A percentile compares a stretch with the other conserved stretches of the same genome.
These are phyloP conservation scores for Pseudopipra pipra DNA, from an alignment of 2,113 vertebrate species.

Conservation along the genomic window DNA sequence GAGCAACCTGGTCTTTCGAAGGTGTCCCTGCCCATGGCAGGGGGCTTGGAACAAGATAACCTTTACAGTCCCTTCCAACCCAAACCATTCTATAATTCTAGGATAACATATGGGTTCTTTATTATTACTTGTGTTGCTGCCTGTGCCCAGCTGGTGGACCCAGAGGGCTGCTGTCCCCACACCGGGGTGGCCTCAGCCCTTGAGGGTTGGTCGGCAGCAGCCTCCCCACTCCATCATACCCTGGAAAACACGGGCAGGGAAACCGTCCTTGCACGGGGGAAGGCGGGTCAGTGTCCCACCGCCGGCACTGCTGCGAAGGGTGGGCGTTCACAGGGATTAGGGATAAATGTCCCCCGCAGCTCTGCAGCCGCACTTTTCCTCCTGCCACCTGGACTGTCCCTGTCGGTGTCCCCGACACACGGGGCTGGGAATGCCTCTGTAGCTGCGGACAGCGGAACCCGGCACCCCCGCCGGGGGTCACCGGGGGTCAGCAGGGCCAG, in stretches of 20 bases:
- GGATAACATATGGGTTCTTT: accelerated
- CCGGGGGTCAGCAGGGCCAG: neutral
- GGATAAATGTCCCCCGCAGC: neutral
- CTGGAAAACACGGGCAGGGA: neutral
- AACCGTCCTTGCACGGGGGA: accelerated
- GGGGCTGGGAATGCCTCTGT: accelerated
- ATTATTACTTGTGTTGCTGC: neutral
- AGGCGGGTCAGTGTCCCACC: neutral
- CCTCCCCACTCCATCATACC: neutral
- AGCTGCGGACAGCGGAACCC: neutral
- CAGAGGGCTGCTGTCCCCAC: neutral
- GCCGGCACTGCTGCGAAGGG: neutral
- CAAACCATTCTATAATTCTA: neutral
- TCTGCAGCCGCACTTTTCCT: neutral
- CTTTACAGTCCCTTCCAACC: neutral
- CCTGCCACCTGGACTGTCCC: neutral
- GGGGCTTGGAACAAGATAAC: neutral
- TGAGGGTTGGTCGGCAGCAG: neutral
- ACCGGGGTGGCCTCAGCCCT: neutral
- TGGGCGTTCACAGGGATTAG: neutral
- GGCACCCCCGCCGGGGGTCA: neutral
- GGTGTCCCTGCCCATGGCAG: neutral
- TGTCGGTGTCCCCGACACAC: neutral
- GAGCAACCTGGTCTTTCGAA: neutral
- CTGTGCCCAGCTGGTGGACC: neutral